Evolutionary conservation across 2,888 invertebrate species (phyloP).

Genomic region (Papilio gigon): DNA sequence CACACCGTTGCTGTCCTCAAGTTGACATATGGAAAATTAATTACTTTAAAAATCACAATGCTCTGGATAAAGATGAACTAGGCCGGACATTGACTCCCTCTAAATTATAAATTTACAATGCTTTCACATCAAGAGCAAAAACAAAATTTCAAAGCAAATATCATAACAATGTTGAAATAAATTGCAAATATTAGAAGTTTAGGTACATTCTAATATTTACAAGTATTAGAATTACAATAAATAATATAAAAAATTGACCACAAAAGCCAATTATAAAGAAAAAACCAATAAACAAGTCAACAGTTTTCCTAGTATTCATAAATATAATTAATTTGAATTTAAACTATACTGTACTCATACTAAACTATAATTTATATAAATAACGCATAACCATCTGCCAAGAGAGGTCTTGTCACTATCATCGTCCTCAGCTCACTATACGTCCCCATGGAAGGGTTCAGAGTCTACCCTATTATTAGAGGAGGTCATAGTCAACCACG

Average conservation of each 20-base stretch:
- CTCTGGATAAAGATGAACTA: background rate
- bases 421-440: too few relatives aligned
- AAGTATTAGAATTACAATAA: background rate
- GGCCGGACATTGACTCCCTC: background rate
- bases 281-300: too few relatives aligned
- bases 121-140: background rate
- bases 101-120: background rate
- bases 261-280: background rate
- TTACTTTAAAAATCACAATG: slow-evolving; percentile 7
- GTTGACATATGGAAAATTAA: slow-evolving; percentile 16
- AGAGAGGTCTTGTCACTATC: too few relatives aligned
- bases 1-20: background rate
- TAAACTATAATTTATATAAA: too few relatives aligned
- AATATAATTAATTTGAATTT: too few relatives aligned
- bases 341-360: too few relatives aligned
- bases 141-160: too few relatives aligned
- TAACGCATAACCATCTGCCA: too few relatives aligned
- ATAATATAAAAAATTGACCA: background rate
- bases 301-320: too few relatives aligned
- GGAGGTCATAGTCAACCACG: too few relatives aligned
- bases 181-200: background rate
- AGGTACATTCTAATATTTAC: background rate
- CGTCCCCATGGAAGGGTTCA: too few relatives aligned
- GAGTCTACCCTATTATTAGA: too few relatives aligned
- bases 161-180: background rate